Evolutionary conservation across 2,797 vertebrate species (phyloP), one percentile per base, ranked within the genome.

Genomic region (Acropternis orthonyx): DNA sequence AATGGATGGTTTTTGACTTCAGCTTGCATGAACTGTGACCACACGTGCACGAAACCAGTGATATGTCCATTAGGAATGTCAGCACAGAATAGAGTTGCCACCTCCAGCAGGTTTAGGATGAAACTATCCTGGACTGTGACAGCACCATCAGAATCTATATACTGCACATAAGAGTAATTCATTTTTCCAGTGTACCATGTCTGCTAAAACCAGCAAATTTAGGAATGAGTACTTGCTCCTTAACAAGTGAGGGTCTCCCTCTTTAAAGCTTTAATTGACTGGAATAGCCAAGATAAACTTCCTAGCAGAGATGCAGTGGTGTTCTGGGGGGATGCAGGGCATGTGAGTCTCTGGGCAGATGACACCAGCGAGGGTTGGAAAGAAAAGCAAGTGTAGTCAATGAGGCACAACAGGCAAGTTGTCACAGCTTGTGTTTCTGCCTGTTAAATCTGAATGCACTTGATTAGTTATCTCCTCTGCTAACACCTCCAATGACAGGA

Each of bases 351-450:
- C 59, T 30, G 37, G 27, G 65, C 94, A 91, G 97, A 91, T 96
- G 85, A 96, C 13, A 71, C 37, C 13, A 91, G 56, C 15, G 26
- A 85, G 2, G 28, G 84, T 12, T 69, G 51, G 67, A 41, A 92
- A 59, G 71, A 71, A 92, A 95, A 89, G 86, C 59, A 89, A 88
- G 89, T 22, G 27, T 30, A 93, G 97, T 96, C 97, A 97, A 41
- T 15, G 82, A 94, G 89, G 46, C 94, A 98, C 97, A 97, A 98
- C 85, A 98, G 96, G 91, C 93, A 94, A 97, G 97, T 98, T 98
- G 98, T 98, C 98, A 98, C 56, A 94, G 97, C 98, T 98, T 96
- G 97, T 98, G 97, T 98, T 98, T 98, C 98, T 98, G 98, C 98
- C 98, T 98, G 95, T 98, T 98, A 98, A 98, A 97, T 98, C 97